Evolutionary conservation across 1,140 invertebrate species (phyloP), one percentile per base, ranked within the genome.

Genomic region (Pogonognathellus flavescens): DNA sequence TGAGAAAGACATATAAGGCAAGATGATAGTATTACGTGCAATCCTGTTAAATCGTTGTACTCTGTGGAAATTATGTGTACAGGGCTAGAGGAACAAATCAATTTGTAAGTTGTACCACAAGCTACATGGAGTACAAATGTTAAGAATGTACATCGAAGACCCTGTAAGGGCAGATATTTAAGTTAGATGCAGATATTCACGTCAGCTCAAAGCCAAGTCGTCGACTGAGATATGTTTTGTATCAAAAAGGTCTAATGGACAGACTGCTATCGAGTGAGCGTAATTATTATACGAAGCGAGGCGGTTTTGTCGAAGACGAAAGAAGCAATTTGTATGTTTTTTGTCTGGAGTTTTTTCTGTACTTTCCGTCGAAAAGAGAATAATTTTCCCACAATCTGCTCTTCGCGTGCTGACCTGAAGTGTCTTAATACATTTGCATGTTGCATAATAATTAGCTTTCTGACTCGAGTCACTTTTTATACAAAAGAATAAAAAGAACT

Each of bases 361-460:
- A 20, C 76, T 86, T 86, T 86, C 81, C 85, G 49, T 86, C 82
- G 85, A 86, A 86, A 86, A 86, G 85, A 86, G 85, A 86, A 83
- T 86, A 83, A 86, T 87, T 88, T 88, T 88, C 88, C 88, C 88
- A 88, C 88, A 88, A 87, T 87, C 84, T 84, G 41, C 80, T 49
- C 85, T 84, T 88, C 86, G 88, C 88, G 88, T 88, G 88, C 86
- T 88, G 86, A 88, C 86, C 86, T 85, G 82, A 87, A 88, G 88
- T 88, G 88, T 88, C 88, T 88, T 87, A 87, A 86, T 88, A 85
- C 88, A 88, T 88, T 88, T 88, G 88, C 88, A 88, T 88, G 88
- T 85, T 88, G 88, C 86, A 88, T 88, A 88, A 88, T 88, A 88
- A 88, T 88, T 88, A 88, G 88, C 83, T 86, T 70, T 84, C 66